A percentile compares a stretch with the other conserved stretches of the same genome.
phyloP scores from a whole-genome alignment of 1,140 invertebrate genomes.

The Lethrus apterus region DNA sequence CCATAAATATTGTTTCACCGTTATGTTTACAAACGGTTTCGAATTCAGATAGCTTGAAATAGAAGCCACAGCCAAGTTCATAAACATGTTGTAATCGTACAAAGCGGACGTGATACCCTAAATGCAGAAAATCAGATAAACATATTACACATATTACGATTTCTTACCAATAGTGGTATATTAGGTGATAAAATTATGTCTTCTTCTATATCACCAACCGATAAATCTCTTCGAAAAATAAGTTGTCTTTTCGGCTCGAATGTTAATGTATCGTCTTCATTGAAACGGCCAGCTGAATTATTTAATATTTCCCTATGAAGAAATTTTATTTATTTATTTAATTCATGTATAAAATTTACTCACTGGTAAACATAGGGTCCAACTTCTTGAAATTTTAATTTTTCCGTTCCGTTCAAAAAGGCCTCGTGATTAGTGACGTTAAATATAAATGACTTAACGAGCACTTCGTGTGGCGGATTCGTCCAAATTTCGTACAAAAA shows the following conservation, averaged over 20 bases:
- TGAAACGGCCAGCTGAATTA: slow-evolving; percentile 59
- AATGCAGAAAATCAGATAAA: slow-evolving; percentile 1
- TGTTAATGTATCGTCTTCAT: slow-evolving; percentile 69
- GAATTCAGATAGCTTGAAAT: slow-evolving; percentile 54
- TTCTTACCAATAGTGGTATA: slow-evolving; percentile 66
- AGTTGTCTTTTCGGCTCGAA: slow-evolving; percentile 62
- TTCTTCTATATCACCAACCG: slow-evolving; percentile 54
- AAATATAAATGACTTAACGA: slow-evolving; percentile 71
- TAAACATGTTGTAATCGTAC: slow-evolving; percentile 49
- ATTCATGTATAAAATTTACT: slow-evolving; percentile 31
- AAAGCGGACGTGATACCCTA: slow-evolving; percentile 57
- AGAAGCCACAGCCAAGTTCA: slow-evolving; percentile 56
- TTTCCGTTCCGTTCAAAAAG: slow-evolving; percentile 61
- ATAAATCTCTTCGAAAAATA: slow-evolving; percentile 60
- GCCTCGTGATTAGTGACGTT: slow-evolving; percentile 73
- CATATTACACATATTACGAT: background rate
- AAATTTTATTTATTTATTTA: slow-evolving; percentile 10
- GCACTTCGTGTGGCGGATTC: slow-evolving; percentile 60
- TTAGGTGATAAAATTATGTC: slow-evolving; percentile 67
- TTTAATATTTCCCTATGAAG: slow-evolving; percentile 57
- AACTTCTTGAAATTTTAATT: slow-evolving; percentile 64
- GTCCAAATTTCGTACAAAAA: slow-evolving; percentile 58
- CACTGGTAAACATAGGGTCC: slow-evolving; percentile 85
- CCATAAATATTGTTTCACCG: slow-evolving; percentile 72
- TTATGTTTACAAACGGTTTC: slow-evolving; percentile 60